Percentiles rank a stretch among this genome's conserved stretches.
Conservation (phyloP, 37 sponge, comb jelly and placozoan genomes). For the Agelas oroides region DNA sequence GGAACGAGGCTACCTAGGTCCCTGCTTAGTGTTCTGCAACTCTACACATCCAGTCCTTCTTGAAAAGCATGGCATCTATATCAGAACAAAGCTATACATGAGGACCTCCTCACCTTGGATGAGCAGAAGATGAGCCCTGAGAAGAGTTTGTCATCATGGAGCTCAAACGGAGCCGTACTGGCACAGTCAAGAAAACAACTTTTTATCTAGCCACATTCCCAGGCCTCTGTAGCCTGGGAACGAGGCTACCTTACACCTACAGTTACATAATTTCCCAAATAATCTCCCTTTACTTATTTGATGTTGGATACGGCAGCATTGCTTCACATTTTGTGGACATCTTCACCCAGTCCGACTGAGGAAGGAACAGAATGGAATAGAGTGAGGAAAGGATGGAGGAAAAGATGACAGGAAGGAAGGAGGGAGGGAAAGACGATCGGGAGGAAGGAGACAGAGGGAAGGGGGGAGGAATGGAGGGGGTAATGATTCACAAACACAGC, state of each 20-base stretch:
- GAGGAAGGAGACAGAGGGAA: neutral
- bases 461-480: neutral
- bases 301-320: slow-evolving; percentile 66
- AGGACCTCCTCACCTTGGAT: slow-evolving; percentile 49
- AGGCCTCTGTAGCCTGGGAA: no score
- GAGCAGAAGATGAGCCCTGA: slow-evolving; percentile 58
- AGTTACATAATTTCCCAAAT: no score
- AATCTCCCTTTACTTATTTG: no score
- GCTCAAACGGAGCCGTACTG: slow-evolving; percentile 53
- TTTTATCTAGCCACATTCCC: no score
- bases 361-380: neutral
- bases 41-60: no score
- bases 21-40: neutral
- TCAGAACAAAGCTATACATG: no score
- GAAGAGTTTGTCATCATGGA: slow-evolving; percentile 39
- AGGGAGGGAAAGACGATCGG: no score
- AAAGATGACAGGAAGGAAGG: neutral
- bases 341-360: slow-evolving; percentile 73
- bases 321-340: slow-evolving; percentile 74
- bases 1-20: no score
- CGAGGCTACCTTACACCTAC: no score
- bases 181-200: neutral
- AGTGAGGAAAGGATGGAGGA: neutral
- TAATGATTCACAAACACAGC: no score
- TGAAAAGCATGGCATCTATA: no score